Evolutionary conservation across 2,113 vertebrate genomes (phyloP), one percentile per base, ranked within the genome.

Genomic region (Pontoporia blainvillei): DNA sequence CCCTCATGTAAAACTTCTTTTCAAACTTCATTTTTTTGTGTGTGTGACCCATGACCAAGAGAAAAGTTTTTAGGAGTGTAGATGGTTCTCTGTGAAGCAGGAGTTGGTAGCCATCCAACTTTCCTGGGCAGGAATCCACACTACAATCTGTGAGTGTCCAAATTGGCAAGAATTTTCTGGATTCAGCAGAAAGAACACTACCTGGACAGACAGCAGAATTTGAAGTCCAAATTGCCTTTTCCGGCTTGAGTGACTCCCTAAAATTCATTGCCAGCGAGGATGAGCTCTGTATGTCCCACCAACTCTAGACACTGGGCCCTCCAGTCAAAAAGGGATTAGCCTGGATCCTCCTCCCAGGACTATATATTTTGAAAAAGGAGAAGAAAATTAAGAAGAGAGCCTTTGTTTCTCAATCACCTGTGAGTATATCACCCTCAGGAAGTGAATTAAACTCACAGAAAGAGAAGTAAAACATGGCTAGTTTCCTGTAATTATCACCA

Each of bases 111-210:
- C 4, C 54, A 66, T 86, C 71, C 91, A 97, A 31, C 5, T 69
- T 73, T 21, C 72, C 34, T 76, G 27, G 90, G 92, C 66, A 96
- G 87, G 91, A 36, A 36, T 69, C 76, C 88, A 91, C 21, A 75
- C 41, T 66, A 92, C 18, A 76, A 39, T 83, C 27, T 39, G 10
- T 76, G 54, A 89, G 17, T 49, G 14, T 96, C 76, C 88, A 97
- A 97, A 83, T 34, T 96, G 94, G 81, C 81, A 94, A 92, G 46
- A 46, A 61, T 88, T 85, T 71, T 86, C 76, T 95, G 41, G 21
- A 67, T 86, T 97, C 85, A 91, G 57, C 67, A 96, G 72, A 96
- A 96, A 91, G 18, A 41, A 82, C 52, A 82, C 49, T 90, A 86
- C 27, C 69, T 95, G 69, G 64, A 90, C 31, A 52, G 86, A 93